Evolutionary conservation across 2,113 vertebrate species (phyloP), one percentile per base, ranked within the genome.

Genomic region (Mesembrinibis cayennensis): DNA sequence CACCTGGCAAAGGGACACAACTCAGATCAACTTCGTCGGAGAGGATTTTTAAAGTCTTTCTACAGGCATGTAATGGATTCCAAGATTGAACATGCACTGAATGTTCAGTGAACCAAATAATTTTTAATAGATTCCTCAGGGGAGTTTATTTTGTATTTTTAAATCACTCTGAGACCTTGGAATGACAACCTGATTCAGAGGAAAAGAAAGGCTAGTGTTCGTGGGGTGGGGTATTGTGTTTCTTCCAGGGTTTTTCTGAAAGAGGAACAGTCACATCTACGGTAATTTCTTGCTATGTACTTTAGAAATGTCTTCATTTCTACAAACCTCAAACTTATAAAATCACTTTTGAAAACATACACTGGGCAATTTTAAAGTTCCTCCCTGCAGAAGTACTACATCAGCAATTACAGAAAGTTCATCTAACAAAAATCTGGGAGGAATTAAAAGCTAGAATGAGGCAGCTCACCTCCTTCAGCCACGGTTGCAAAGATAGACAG

Each of bases 81-180:
- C 85, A 93, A 94, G 72, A 83, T 53, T 40, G 83, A 97, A 91
- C 73, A 9, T 82, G 81, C 82, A 91, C 72, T 78, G 95, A 93
- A 95, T 96, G 96, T 97, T 95, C 96, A 91, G 85, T 96, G 95
- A 98, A 97, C 89, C 95, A 98, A 88, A 73, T 96, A 97, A 97
- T 96, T 97, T 97, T 96, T 95, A 97, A 97, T 94, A 97, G 90
- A 96, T 96, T 97, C 91, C 95, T 96, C 93, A 93, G 76, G 92
- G 73, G 90, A 92, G 73, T 27, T 93, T 96, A 93, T 93, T 96
- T 97, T 84, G 69, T 95, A 92, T 86, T 96, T 97, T 96, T 96
- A 96, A 95, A 96, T 91, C 93, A 78, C 53, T 95, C 76, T 11
- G 36, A 95, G 94, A 92, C 94, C 95, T 97, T 96, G 82, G 81